Evolutionary conservation across 2,797 vertebrate species (phyloP), one percentile per base, ranked within the genome.

Genomic region (Sternarchorhynchus goeldii): DNA sequence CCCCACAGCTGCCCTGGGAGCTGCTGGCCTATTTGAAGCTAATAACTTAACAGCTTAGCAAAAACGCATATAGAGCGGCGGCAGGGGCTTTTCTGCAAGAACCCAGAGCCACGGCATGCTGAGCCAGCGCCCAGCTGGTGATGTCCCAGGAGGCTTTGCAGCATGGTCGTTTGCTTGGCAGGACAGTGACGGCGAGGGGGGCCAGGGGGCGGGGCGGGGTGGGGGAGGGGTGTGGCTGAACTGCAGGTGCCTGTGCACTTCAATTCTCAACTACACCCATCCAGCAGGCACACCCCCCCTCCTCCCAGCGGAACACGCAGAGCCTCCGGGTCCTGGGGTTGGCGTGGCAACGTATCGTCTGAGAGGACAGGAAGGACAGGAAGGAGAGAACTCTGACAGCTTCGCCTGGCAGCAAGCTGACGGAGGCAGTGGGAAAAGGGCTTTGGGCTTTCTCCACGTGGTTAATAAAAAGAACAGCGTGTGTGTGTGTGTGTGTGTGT

Each of bases 211-310:
- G 77, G 67, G 86, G 78, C 78, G 87, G 78, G 82, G 76, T 71
- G 77, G 81, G n/a, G n/a, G n/a, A n/a, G n/a, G n/a, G 87, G 88
- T 74, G 73, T 90, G 87, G 89, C 87, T 83, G 87, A 90, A 88
- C 85, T 86, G 79, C 81, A 85, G 85, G 80, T 73, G 82, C 81
- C 82, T 80, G 16, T 60, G 55, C 57, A 36, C 56, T 84, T 83
- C 73, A 79, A 67, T 79, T 74, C 87, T 72, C 81, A 74, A 65
- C n/a, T 68, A 55, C 70, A 59, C 80, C 74, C 73, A 73, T 55
- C 31, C 12, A 3, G 50, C 58, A 59, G 63, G 18, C 80, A 84
- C 53, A 18, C 60, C 25, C 25, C 25, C 25, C 25, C 25, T 25
- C 25, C 25, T 1, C 25, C 25, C 25, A 25, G 25, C 25, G 25